Percentiles rank a stretch among this genome's conserved stretches.
phyloP scores from a whole-genome alignment of 1,140 invertebrate genomes.

The Drosophila santomea region DNA sequence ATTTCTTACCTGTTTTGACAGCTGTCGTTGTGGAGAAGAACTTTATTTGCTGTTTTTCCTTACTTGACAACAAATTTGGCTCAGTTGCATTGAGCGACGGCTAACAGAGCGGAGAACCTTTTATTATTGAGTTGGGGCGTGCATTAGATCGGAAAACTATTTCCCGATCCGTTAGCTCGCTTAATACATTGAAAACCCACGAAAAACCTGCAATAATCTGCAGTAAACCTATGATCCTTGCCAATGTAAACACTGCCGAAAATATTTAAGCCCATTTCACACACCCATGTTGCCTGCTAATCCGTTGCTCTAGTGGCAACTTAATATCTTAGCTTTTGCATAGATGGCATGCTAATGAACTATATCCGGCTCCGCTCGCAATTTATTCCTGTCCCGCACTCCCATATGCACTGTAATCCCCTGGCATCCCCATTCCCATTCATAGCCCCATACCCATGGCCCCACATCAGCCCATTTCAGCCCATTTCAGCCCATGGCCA shows the following conservation, averaged over 20 bases:
- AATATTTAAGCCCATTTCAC: constrained; percentile 16
- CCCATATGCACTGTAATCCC: constrained; percentile 34
- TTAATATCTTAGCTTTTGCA: constrained; percentile 48
- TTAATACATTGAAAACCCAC: no score
- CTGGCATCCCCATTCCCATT: background rate
- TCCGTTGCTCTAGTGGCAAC: constrained; percentile 23
- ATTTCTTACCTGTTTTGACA: constrained; percentile 50
- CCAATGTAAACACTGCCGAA: constrained; percentile 4
- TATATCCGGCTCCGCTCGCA: constrained; percentile 33
- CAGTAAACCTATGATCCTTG: background rate
- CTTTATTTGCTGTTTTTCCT: constrained; percentile 58
- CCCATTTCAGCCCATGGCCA: background rate
- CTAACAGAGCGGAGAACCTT: constrained; percentile 1
- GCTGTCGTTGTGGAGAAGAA: constrained; percentile 54
- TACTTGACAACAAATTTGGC: constrained; percentile 54
- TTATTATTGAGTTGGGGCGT: no score
- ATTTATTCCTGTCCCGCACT: constrained; percentile 51
- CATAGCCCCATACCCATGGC: background rate
- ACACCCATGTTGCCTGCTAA: constrained; percentile 25
- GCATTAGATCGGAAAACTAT: no score
- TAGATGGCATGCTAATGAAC: constrained; percentile 61
- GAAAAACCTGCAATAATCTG: constrained; percentile 6
- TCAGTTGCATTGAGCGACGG: constrained; percentile 45
- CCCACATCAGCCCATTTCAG: background rate
- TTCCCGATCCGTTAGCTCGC: no score